Base-by-base conservation (phyloP, 1,140 invertebrate genomes). In the Ostrea edulis region DNA sequence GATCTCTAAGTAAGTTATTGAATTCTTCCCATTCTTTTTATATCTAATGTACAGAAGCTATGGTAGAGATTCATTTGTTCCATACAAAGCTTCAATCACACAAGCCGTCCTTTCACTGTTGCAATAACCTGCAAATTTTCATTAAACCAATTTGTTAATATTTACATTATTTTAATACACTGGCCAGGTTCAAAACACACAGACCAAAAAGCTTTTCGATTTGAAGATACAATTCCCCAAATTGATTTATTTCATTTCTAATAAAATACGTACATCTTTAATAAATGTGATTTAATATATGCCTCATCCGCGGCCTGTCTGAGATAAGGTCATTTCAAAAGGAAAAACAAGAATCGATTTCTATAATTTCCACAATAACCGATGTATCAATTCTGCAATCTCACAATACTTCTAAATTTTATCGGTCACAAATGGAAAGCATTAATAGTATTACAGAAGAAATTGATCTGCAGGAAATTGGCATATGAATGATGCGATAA, bases 1-100 rank as follows among this genome's bases (percentile, higher is more conserved):
- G 68, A 77, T 77, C 68, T 29, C 25, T 77, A 77, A 12, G 68
- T 22, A 77, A 77, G 68, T 77, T 77, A 77, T 77, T 77, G 68
- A 35, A 77, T 77, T 77, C 68, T 25, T 29, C 14, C 68, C 68
- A 77, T 77, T 77, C 68, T 77, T 77, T 25, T 25, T 77, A 77
- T 2, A 77, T 77, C 68, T 5, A 77, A 17, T 77, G 22, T 77
- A 77, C 68, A 25, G 14, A 77, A 35, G 11, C 29, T 2, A 29
- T 77, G 8, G 22, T 71, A 14, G 12, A 44, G 22, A 25, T 25
- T 25, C 29, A 77, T 77, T 25, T 62, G 55, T 62, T 62, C 55
- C 17, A 77, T 25, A 25, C 14, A 77, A 12, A 35, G 9, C 12
- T 68, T 29, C 29, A 11, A 29, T 29, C 8, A 77, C 14, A 77